phyloP scores from a whole-genome alignment of 1,140 invertebrate species.

The Trachymyrmex septentrionalis region DNA sequence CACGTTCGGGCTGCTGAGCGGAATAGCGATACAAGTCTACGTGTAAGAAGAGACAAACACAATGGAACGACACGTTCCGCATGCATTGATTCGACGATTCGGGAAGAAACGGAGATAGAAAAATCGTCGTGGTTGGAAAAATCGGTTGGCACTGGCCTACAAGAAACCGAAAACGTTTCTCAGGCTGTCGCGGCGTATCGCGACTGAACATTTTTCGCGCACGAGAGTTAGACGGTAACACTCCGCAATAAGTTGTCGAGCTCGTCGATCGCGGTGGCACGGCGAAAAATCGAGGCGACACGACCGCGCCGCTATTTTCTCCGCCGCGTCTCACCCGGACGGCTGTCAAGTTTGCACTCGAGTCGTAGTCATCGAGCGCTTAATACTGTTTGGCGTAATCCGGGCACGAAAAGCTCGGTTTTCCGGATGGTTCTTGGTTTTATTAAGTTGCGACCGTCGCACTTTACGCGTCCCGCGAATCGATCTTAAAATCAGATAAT shows the following conservation, averaged over 20 bases:
- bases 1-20: not conserved
- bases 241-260: constrained; percentile 20
- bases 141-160: constrained; percentile 51
- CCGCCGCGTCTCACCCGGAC: constrained; percentile 60
- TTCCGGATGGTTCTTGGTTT: not conserved
- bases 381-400: constrained; percentile 49
- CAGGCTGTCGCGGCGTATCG: not conserved
- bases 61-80: not conserved
- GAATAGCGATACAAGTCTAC: not conserved
- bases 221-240: not conserved
- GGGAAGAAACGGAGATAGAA: not conserved
- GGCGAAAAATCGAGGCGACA: constrained; percentile 55
- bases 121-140: constrained; percentile 21
- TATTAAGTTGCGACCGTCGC: constrained; percentile 15
- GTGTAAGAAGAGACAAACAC: not conserved
- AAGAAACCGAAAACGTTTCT: not conserved
- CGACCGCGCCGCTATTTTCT: constrained; percentile 68
- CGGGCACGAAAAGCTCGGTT: not conserved
- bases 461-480: constrained; percentile 1
- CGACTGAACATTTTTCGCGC: not conserved
- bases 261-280: constrained; percentile 23
- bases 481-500: not conserved
- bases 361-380: constrained; percentile 27
- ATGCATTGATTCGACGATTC: not conserved
- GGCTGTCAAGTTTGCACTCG: constrained; percentile 11